Evolutionary conservation across 2,797 vertebrate genomes (phyloP).

Genomic region (Ispidina lecontei): DNA sequence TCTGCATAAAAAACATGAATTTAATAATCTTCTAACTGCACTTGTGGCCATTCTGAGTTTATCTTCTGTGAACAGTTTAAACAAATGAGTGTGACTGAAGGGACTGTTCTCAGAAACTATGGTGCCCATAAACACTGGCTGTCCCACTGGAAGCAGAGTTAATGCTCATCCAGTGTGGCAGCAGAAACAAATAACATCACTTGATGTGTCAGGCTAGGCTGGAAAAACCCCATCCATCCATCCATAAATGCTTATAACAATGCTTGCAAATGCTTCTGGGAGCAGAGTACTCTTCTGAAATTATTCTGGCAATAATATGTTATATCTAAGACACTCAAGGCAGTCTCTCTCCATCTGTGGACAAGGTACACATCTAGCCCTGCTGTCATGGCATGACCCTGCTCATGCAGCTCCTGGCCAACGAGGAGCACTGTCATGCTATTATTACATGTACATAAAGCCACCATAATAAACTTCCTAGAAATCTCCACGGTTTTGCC

Average conservation of each 20-base stretch:
- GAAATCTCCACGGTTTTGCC: background rate
- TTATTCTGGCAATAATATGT: background rate
- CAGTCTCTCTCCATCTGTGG: background rate
- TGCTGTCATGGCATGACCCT: accelerated
- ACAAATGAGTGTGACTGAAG: background rate
- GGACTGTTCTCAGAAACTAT: background rate
- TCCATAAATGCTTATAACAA: background rate
- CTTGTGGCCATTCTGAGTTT: background rate
- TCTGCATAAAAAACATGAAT: background rate
- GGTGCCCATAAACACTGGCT: background rate
- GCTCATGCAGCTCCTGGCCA: background rate
- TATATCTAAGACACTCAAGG: background rate
- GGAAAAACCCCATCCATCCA: background rate
- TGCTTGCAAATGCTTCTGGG: background rate
- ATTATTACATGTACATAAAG: background rate
- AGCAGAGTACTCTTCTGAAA: background rate
- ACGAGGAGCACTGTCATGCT: accelerated
- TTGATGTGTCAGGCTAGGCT: background rate
- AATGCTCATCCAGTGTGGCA: background rate
- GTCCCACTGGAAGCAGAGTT: background rate
- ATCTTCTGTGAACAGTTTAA: background rate
- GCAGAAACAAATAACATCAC: background rate
- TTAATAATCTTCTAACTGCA: background rate
- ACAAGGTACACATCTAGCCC: accelerated
- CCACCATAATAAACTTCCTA: background rate